Evolutionary conservation across 2,113 vertebrate genomes (phyloP), one percentile per base, ranked within the genome.

Genomic region (Theropithecus gelada): DNA sequence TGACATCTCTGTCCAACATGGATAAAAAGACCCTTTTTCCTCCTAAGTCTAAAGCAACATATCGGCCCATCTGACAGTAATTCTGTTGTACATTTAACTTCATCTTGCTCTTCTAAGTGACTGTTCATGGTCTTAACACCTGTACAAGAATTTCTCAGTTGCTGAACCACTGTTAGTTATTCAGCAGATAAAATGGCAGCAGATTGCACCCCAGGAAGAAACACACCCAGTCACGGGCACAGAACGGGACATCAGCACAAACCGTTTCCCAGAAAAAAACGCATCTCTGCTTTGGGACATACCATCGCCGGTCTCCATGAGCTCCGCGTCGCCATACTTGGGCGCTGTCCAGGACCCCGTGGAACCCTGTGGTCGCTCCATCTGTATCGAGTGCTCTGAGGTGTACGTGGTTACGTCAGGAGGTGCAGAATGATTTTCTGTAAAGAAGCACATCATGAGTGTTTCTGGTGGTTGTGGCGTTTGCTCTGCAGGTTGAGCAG

Each of bases 241-340:
- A 8, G 78, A 13, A 61, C 75, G 52, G 70, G 18, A 43, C 13
- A 30, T 6, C 4, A 18, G 84, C 8, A 55, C 18, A 88, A 55
- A 20, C 0, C 2, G n/a, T 27, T 90, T 11, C 43, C 0, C 0
- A 17, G 73, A 68, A n/a, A 30, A n/a, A 38, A 50, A 13, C 20
- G 5, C 2, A 3, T 0, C 14, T 9, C 82, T 30, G 35, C 11
- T 32, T 75, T 85, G 22, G n/a, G 79, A 98, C 99, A 80, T 99
- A 99, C 99, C 99, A 76, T 99, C 99, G 92, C 99, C 99, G 0
- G 99, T 99, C 98, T 99, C 99, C 99, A 99, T 99, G 97, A 99
- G 99, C 98, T 99, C 99, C 1, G 99, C 99, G 0, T 99, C 99
- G 97, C 99, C 99, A 17, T 99, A 99, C 98, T 99, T 99, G 80